These are phyloP conservation scores for Willisornis vidua DNA, from an alignment of 2,113 vertebrate species.

Conservation along the genomic window DNA sequence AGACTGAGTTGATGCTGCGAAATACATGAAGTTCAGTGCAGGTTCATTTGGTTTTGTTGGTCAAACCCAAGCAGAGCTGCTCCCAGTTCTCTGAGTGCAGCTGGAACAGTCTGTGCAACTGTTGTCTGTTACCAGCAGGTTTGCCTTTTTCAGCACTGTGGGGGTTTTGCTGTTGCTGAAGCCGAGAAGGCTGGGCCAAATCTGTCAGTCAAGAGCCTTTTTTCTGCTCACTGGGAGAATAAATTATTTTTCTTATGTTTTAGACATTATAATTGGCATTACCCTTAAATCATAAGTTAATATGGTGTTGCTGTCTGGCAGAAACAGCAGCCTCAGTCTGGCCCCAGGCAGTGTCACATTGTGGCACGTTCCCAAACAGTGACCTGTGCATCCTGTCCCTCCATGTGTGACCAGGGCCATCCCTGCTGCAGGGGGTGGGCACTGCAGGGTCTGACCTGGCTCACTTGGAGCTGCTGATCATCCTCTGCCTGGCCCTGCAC, in stretches of 20 bases:
- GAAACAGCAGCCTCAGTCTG: not conserved
- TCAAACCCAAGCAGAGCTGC: not conserved
- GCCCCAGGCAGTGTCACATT: not conserved
- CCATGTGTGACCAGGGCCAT: not conserved
- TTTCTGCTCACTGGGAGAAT: not conserved
- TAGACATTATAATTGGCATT: not conserved
- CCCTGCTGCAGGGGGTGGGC: not conserved
- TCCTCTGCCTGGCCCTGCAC: not conserved
- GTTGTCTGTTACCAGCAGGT: not conserved
- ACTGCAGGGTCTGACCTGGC: not conserved
- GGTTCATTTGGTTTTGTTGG: not conserved
- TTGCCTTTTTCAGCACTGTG: not conserved
- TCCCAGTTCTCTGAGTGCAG: not conserved
- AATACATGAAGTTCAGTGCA: not conserved
- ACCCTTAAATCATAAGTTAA: not conserved
- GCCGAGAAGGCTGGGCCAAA: not conserved
- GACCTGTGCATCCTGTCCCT: not conserved
- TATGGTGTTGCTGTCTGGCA: not conserved
- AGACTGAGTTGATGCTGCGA: not conserved
- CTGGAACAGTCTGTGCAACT: not conserved
- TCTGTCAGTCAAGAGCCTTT: not conserved
- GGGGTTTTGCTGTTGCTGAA: not conserved
- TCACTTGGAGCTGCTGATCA: not conserved
- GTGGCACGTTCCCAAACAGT: not conserved
- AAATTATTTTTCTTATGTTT: not conserved